Evolutionary conservation across 2,888 invertebrate genomes (phyloP).

Genomic region (Eupithecia subumbrata): DNA sequence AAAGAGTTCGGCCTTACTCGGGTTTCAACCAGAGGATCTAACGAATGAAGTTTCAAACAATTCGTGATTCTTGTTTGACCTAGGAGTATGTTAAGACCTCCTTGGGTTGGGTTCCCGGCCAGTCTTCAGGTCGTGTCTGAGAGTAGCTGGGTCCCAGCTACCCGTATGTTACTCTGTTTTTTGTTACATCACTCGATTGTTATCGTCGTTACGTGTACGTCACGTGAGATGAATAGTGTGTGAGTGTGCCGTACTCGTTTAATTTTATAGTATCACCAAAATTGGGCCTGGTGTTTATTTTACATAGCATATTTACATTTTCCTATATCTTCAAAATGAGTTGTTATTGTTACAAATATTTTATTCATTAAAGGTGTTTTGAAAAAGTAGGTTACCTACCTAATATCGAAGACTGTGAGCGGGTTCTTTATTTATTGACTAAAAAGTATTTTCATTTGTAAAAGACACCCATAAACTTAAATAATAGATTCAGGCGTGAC

Average conservation of each 20-base stretch:
- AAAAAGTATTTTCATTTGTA: not conserved
- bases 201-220: conserved; percentile 32
- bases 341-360: not conserved
- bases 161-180: conserved; percentile 4
- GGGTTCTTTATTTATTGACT: not conserved
- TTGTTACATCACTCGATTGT: conserved; percentile 32
- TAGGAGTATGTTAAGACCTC: not conserved
- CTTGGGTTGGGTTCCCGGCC: not conserved
- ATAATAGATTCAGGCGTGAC: no score
- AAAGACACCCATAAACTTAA: not conserved
- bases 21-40: not conserved
- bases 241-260: not conserved
- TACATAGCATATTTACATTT: not conserved
- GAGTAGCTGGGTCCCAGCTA: not conserved
- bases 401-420: not conserved
- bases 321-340: not conserved
- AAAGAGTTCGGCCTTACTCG: not conserved
- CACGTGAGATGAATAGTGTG: conserved; percentile 39
- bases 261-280: not conserved
- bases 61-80: not conserved
- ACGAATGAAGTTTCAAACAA: not conserved
- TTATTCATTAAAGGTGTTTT: not conserved
- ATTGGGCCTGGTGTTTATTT: not conserved
- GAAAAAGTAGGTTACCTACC: not conserved
- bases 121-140: conserved; percentile 19